Evolutionary conservation across 2,888 invertebrate genomes (phyloP).

Genomic region (Adela reaumurella): DNA sequence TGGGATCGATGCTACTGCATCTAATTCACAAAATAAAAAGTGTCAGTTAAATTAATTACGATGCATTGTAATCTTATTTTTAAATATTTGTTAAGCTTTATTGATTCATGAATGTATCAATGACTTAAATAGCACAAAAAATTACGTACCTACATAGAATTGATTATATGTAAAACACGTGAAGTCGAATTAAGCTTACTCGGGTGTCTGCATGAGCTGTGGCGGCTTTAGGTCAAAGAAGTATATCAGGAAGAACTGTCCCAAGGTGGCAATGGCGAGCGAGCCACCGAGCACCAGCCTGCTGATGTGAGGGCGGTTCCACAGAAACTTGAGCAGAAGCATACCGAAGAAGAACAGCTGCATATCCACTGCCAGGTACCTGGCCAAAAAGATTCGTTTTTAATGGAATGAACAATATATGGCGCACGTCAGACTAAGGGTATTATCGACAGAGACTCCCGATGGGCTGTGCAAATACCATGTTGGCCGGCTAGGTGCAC

Average conservation of each 20-base stretch:
- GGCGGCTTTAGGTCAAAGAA: constrained; percentile 32
- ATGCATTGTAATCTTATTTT: background rate
- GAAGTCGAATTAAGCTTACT: constrained; percentile 27
- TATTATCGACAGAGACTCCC: too few species aligned
- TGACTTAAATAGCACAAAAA: background rate
- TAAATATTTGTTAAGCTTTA: background rate
- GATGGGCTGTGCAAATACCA: too few species aligned
- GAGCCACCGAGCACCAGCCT: constrained; percentile 20
- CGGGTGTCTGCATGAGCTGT: constrained; percentile 33
- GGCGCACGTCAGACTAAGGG: too few species aligned
- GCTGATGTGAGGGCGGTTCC: constrained; percentile 17
- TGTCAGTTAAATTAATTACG: background rate
- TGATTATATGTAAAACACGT: background rate
- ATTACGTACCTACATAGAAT: background rate
- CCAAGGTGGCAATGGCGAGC: constrained; percentile 21
- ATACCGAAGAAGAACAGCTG: constrained; percentile 39
- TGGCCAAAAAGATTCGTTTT: too few species aligned
- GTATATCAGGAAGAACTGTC: constrained; percentile 24
- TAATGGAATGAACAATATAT: too few species aligned
- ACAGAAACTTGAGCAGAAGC: constrained; percentile 24
- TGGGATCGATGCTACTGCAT: too few species aligned
- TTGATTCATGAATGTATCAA: background rate
- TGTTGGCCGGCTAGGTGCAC: too few species aligned
- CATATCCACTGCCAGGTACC: constrained; percentile 48
- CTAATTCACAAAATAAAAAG: too few species aligned